Base-by-base conservation (phyloP, 2,113 vertebrate genomes). In the Xerus inauris region DNA sequence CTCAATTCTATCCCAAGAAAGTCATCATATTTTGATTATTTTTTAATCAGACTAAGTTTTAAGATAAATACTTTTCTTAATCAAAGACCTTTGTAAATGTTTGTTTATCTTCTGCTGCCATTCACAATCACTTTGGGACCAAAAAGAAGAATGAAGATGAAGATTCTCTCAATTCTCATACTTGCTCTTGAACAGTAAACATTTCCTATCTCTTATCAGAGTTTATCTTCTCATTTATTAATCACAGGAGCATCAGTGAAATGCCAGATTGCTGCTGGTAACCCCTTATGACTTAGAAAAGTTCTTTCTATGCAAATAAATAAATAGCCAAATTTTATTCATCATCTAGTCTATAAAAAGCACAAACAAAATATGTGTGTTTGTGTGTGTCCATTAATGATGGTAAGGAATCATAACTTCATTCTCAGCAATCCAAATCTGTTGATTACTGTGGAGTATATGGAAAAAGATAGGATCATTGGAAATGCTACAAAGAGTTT, bases 401-500 rank as follows among this genome's bases (percentile, higher is more conserved):
- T 17, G 32, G 45, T 45, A 42, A 45, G 24, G 38, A 69, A 93
- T 73, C 14, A 19, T 19, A 69, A 45, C 5, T n/a, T 82, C 30
- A 14, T 54, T 65, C 51, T n/a, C 40, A 3, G 62, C n/a, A 20
- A 4, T 30, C 14, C 10, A 57, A 62, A 64, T 73, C 57, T 40
- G 62, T 40, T 5, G 54, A 20, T 81, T 45, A 20, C 71, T 54
- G 8, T 35, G 45, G 32, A 54, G n/a, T 79, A 59, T n/a, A 35
- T 6, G 3, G 17, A 65, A 93, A 76, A 94, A 89, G 76, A 97
- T 88, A 92, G 59, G 38, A 96, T 90, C 92, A 91, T 69, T 94
- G 97, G 94, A 98, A 98, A 97, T 95, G 92, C 94, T 96, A 97
- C 90, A 87, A 92, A 96, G 87, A 80, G 69, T 92, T 97, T 95